Base-by-base conservation (phyloP, 2,113 vertebrate genomes). In the Platysteira castanea region DNA sequence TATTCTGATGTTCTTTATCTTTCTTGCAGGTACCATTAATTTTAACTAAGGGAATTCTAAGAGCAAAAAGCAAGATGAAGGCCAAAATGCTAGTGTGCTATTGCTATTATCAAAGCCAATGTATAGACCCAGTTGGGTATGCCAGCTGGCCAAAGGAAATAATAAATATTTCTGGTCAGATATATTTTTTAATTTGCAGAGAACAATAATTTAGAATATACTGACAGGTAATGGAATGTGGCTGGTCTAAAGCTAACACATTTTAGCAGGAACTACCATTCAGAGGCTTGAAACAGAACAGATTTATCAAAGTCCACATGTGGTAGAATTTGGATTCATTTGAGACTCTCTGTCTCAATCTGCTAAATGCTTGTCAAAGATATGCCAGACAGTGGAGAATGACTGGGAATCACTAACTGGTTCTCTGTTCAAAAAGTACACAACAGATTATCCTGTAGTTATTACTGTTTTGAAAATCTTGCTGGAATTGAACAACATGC, bases 21-120 rank as follows among this genome's bases (percentile, higher is more conserved):
- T 93, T 91, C 69, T 82, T 67, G 13, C 64, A 95, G 87, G 82
- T 93, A 59, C 17, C 44, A 87, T 95, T 97, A 63, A 68, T 97
- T 90, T 70, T 93, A 92, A 96, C 70, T 94, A 94, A 82, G 37
- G 54, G 54, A 88, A 85, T 73, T 89, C 18, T 78, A 57, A 90
- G 41, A 39, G 27, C 18, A 87, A 88, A 94, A 94, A 75, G 3
- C n/a, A 80, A 65, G 46, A 82, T 47, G 54, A 92, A 84, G 60
- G 49, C 46, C 37, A 57, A 52, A 87, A 47, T 68, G 33, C 15
- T 87, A 67, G 84, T 65, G 20, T 12, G 82, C 24, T 89, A 15
- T 84, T 79, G 39, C 28, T 86, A 64, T 94, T 52, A 56, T 56
- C 33, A 41, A 64, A 67, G 17, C 35, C 30, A 64, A 49, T 52